Evolutionary conservation across 1,140 invertebrate species (phyloP).

Genomic region (Periplaneta americana): DNA sequence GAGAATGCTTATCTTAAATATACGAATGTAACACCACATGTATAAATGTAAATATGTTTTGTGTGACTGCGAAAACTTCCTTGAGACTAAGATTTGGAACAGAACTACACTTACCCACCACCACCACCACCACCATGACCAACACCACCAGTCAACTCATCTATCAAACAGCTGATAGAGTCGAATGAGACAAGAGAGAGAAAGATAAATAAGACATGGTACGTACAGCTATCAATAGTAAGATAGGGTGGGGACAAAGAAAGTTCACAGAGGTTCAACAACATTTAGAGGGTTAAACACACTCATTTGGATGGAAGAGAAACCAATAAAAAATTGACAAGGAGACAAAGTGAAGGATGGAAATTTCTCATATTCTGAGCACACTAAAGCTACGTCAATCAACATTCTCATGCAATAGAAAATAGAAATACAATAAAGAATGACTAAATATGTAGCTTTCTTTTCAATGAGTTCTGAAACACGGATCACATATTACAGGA

Average conservation of each 20-base stretch:
- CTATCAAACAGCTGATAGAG: conserved; percentile 74
- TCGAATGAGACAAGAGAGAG: conserved; percentile 51
- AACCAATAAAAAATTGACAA: conserved; percentile 24
- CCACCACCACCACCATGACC: background rate
- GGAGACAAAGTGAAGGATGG: background rate
- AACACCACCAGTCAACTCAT: conserved; percentile 72
- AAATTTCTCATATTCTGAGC: background rate
- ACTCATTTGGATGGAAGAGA: background rate
- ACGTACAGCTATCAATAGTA: conserved; percentile 7
- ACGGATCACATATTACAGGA: no score
- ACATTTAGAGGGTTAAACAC: background rate
- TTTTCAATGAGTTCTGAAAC: no score
- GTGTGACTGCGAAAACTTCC: background rate
- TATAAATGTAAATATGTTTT: background rate
- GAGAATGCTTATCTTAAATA: no score
- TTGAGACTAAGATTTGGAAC: background rate
- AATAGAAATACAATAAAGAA: background rate
- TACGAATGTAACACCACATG: no score
- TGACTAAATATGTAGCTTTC: background rate
- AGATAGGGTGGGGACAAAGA: background rate
- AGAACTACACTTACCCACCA: conserved; percentile 64
- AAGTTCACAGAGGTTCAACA: conserved; percentile 3
- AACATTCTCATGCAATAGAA: background rate
- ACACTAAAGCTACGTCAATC: background rate
- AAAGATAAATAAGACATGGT: conserved; percentile 22